Percentiles rank a stretch among this genome's conserved stretches.
These are phyloP conservation scores for Progne subis DNA, from an alignment of 2,113 vertebrate genomes.

Conservation along the genomic window DNA sequence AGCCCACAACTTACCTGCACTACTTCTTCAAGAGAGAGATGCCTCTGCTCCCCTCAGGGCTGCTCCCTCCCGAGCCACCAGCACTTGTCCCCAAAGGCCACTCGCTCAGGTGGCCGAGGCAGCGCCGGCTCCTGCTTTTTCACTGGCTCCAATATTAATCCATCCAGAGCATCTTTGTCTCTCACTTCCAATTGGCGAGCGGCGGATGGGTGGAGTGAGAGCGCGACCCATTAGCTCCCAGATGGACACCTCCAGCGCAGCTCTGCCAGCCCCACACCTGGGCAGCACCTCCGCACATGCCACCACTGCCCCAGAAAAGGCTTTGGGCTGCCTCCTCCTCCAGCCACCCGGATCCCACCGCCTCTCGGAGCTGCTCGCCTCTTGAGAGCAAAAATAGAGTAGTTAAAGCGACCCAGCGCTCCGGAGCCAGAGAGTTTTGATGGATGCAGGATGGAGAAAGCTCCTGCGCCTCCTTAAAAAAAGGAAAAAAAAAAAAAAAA, in stretches of 20 bases:
- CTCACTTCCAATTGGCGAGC: constrained; percentile 69
- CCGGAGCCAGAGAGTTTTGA: background rate
- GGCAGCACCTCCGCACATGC: background rate
- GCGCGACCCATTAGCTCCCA: constrained; percentile 40
- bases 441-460: background rate
- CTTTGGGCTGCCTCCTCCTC: background rate
- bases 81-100: background rate
- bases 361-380: background rate
- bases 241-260: background rate
- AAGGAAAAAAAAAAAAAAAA: background rate
- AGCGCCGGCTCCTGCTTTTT: background rate
- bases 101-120: constrained; percentile 51
- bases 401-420: constrained; percentile 33
- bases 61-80: background rate
- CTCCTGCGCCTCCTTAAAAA: constrained; percentile 42
- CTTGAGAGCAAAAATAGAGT: background rate
- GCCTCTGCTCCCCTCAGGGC: background rate
- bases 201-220: constrained; percentile 56
- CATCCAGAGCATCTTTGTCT: constrained; percentile 52
- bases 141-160: constrained; percentile 42
- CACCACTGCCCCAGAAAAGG: background rate
- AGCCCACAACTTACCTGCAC: constrained; percentile 57
- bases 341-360: background rate
- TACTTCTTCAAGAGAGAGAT: constrained; percentile 5
- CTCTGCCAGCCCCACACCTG: background rate